Conservation (phyloP, 2,888 invertebrate genomes). For the Minunthozetes semirufus region DNA sequence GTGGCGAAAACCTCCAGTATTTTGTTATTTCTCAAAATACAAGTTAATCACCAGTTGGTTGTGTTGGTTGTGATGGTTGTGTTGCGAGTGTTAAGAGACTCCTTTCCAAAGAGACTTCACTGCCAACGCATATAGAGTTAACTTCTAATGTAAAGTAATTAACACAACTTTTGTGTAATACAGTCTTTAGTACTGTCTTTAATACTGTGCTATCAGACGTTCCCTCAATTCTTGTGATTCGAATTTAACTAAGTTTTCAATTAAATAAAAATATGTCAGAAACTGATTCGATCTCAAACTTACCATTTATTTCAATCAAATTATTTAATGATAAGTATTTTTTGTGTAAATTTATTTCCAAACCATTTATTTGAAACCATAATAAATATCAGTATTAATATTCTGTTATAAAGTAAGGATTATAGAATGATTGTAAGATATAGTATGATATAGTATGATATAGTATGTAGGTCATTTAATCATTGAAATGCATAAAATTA, state of each 20-base stretch:
- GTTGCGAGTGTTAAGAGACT: background rate
- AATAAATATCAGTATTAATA: background rate
- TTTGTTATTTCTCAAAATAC: constrained; percentile 26
- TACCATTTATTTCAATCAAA: background rate
- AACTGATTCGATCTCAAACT: background rate
- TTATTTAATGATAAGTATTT: background rate
- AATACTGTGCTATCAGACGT: no score
- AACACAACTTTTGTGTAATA: background rate
- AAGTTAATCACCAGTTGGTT: constrained; percentile 13
- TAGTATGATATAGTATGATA: no score
- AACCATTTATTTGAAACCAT: background rate
- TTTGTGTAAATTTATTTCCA: background rate
- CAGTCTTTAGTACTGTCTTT: no score
- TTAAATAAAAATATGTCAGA: background rate
- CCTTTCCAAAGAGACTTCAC: no score
- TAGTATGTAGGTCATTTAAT: no score
- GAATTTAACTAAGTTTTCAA: background rate
- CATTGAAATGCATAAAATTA: no score
- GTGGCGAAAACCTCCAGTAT: constrained; percentile 19
- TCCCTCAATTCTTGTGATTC: background rate
- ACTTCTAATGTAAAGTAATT: background rate
- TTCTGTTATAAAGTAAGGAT: no score
- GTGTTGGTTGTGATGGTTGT: no score
- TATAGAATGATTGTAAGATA: no score
- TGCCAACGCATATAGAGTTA: background rate